Evolutionary conservation across 2,113 vertebrate species (phyloP).

Genomic region (Vulpes vulpes): DNA sequence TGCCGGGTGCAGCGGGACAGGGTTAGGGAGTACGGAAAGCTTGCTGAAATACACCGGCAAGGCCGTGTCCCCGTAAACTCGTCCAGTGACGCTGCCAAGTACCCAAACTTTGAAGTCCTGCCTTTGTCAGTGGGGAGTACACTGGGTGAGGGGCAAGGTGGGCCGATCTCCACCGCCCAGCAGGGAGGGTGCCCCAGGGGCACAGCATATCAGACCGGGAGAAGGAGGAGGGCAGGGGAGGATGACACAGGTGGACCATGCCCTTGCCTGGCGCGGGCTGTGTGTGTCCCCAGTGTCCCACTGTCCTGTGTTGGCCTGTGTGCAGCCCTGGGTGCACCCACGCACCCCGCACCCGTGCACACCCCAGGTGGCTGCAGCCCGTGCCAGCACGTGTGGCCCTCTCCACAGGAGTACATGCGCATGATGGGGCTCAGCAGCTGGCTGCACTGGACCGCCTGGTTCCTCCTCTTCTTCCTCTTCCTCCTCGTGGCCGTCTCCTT

Average conservation of each 20-base stretch:
- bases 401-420: slow-evolving; percentile 96
- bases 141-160: not conserved
- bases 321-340: no score
- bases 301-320: not conserved
- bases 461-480: slow-evolving; percentile 97
- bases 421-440: slow-evolving; percentile 99
- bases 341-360: no score
- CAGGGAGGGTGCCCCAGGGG: not conserved
- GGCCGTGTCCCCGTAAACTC: not conserved
- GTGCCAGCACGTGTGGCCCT: not conserved
- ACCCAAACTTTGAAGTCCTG: not conserved
- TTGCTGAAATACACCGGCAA: not conserved
- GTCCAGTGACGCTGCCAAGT: not conserved
- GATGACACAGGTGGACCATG: not conserved
- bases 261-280: accelerated
- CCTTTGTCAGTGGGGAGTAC: no score
- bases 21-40: not conserved
- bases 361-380: no score
- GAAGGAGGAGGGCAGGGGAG: not conserved
- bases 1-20: no score
- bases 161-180: no score
- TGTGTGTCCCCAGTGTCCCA: not conserved
- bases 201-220: not conserved
- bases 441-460: slow-evolving; percentile 98
- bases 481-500: slow-evolving; percentile 93